Evolutionary conservation across 2,888 invertebrate genomes (phyloP), one percentile per base, ranked within the genome.

Genomic region (Timandra comae): DNA sequence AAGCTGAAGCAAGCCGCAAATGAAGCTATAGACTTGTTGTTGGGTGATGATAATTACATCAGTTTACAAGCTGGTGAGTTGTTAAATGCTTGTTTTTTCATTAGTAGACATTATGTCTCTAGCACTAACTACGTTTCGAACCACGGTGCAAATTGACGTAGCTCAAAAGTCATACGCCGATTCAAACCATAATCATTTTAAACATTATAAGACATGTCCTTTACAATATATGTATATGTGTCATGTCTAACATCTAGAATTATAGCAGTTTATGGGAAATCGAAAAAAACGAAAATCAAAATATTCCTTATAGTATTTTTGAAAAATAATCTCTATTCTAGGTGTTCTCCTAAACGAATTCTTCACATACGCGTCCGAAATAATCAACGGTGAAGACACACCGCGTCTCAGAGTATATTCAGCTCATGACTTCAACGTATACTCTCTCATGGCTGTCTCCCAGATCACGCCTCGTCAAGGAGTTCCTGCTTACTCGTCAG

Each of bases 381-480:
- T 43, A 8, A 46, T 50, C 1, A 27, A 39, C 2, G 61, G 58
- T 2, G 40, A 39, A 0, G 43, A 46, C 9, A 51, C 56, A 3
- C 53, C 44, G 8, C 40, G 40, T 10, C 35, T 61, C 7, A 46
- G 56, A 30, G 31, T 60, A 10, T 56, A 56, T 35, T 61, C 64
- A 0, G 57, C 52, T 0, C 63, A 64, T 12, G 64, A 64, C 34
- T 24, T 43, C 31, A 64, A 55, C 29, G 60, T 64, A 3, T 58
- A 29, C 29, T 25, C 55, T 0, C 21, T 63, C 1, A 41, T 49
- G 42, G 34, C 49, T 0, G 49, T 43, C 3, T 34, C 49, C 1
- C 38, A 43, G 29, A 38, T 52, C 6, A 43, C 38, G 2, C 43
- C 52, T 2, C 33, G 44, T 1, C 52, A 51, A 19, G 56, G 58